Evolutionary conservation across 2,888 invertebrate genomes (phyloP), one percentile per base, ranked within the genome.

Genomic region (Aphodius sticticus): DNA sequence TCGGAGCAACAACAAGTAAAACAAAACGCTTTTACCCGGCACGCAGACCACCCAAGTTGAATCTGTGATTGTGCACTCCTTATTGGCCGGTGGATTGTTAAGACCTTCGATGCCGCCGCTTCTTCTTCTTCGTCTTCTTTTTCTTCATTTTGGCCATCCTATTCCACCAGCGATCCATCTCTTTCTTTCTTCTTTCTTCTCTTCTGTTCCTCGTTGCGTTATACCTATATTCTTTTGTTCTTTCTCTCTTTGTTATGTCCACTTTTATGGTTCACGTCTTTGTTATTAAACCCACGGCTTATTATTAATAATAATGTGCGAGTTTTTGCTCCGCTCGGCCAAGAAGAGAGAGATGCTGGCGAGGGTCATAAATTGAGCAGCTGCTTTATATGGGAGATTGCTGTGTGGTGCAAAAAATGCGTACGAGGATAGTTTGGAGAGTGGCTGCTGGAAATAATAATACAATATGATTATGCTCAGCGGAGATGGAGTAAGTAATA

Each of bases 41-140:
- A 74, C 74, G 35, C 85, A 84, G 89, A 88, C 89, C 89, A 88
- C 89, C 89, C 89, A 89, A 88, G 89, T 88, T 85, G 89, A 87
- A 86, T 84, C 85, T 87, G 87, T 86, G 87, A 87, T 86, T 87
- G 86, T 86, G 84, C 84, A 12, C 84, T 83, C 84, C 86, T 85
- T 84, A 87, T 87, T 87, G 87, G 87, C 83, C 82, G 85, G 79
- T 78, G 77, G 79, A 80, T 80, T 80, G 80, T 80, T 80, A 80
- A 78, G 76, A 77, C 37, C 74, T 74, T 37, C 74, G 74, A 16
- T n/a, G 74, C 36, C 74, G 74, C 74, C 35, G 16, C 74, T 74
- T 74, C 74, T 74, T 74, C 26, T 26, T 26, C 26, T 26, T 26
- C 26, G 26, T 26, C 26, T 26, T 26, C 35, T 74, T 74, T 36